Evolutionary conservation across 2,113 vertebrate genomes (phyloP).

Genomic region (Scopus umbretta): DNA sequence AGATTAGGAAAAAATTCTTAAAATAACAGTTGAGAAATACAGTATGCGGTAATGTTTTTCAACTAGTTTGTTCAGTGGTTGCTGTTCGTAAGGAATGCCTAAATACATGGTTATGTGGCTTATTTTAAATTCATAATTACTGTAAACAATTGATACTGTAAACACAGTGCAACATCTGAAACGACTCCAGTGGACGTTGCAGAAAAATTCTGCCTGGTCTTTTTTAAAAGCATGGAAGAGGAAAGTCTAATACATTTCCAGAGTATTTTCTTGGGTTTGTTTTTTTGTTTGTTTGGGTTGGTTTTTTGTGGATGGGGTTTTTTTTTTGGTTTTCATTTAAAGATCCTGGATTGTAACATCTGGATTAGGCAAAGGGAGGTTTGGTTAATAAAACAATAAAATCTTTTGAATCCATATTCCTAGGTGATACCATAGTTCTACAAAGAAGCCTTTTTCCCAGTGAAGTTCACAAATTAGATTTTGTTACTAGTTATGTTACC

Average conservation of each 20-base stretch:
- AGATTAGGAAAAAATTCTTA: background rate
- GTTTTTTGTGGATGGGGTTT: accelerated
- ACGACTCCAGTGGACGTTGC: background rate
- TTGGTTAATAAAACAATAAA: background rate
- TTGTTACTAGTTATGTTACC: background rate
- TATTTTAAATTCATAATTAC: conserved; percentile 22
- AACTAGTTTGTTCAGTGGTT: background rate
- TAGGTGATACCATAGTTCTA: conserved; percentile 1
- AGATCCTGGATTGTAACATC: background rate
- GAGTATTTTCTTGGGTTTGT: background rate
- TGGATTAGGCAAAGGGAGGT: background rate
- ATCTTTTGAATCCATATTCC: background rate
- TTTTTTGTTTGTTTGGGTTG: background rate
- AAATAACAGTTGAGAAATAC: background rate
- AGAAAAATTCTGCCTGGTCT: background rate
- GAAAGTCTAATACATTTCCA: background rate
- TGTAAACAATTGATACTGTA: background rate
- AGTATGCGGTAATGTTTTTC: background rate
- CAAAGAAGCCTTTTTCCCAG: background rate
- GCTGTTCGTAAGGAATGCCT: background rate
- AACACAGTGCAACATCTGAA: background rate
- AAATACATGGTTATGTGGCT: background rate
- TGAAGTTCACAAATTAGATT: conserved; percentile 15
- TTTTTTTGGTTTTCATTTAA: background rate
- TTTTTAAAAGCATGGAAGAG: background rate